These are phyloP conservation scores for Sciurus vulgaris DNA, from an alignment of 2,797 vertebrate genomes.

Conservation along the genomic window DNA sequence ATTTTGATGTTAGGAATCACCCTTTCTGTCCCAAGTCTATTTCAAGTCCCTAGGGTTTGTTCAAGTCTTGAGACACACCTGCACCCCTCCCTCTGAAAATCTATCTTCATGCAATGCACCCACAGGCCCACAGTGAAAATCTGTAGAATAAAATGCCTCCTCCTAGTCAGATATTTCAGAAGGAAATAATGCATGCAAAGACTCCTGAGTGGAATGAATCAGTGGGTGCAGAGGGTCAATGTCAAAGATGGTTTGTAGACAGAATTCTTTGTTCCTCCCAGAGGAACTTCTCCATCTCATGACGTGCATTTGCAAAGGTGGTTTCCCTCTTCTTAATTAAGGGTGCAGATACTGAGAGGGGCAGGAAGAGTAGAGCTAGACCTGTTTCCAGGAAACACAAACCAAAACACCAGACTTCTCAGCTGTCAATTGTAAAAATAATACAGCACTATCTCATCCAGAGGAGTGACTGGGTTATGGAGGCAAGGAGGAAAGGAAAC, in stretches of 20 bases:
- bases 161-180: not conserved
- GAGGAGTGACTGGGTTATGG: not conserved
- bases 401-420: not conserved
- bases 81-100: not conserved
- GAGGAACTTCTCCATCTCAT: not conserved
- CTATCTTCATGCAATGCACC: not conserved
- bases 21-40: not conserved
- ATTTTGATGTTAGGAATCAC: not conserved
- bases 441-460: not conserved
- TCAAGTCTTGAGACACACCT: not conserved
- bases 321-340: conserved; percentile 50
- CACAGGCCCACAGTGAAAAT: conserved; percentile 29
- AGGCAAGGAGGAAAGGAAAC: conserved; percentile 3
- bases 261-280: conserved; percentile 4
- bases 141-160: not conserved
- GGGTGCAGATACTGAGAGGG: not conserved
- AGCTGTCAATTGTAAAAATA: not conserved
- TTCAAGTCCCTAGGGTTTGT: not conserved
- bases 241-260: not conserved
- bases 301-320: not conserved
- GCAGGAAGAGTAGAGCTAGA: not conserved
- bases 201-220: not conserved
- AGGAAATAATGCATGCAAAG: not conserved
- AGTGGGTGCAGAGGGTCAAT: not conserved
- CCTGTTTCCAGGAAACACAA: conserved; percentile 47